Evolutionary conservation across 2,113 vertebrate species (phyloP).

Genomic region (Corapipo altera): DNA sequence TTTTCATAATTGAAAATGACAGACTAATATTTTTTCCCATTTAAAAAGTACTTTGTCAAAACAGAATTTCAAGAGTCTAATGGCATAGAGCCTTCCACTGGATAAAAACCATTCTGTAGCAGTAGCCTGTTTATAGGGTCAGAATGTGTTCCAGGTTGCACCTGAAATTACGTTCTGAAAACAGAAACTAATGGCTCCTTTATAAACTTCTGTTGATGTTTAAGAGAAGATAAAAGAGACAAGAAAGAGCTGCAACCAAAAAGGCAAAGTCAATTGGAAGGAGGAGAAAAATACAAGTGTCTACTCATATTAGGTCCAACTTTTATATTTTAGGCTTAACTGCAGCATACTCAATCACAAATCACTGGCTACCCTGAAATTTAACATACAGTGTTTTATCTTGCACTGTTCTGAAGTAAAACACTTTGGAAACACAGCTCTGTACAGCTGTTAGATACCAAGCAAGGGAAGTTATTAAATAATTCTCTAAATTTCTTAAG

Average conservation of each 20-base stretch:
- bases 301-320: not conserved
- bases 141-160: not conserved
- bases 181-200: not conserved
- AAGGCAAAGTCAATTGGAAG: not conserved
- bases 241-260: not conserved
- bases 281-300: not conserved
- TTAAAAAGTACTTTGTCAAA: not conserved
- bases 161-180: not conserved
- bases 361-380: not conserved
- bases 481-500: not conserved
- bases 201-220: not conserved
- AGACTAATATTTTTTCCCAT: not conserved
- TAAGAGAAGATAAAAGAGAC: not conserved
- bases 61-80: not conserved
- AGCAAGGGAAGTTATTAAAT: not conserved
- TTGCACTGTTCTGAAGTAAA: not conserved
- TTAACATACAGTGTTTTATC: not conserved
- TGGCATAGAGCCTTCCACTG: not conserved
- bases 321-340: not conserved
- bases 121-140: not conserved
- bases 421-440: not conserved
- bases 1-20: not conserved
- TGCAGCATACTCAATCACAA: not conserved
- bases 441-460: fast-evolving
- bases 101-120: not conserved